Evolutionary conservation across 2,113 vertebrate genomes (phyloP).

Genomic region (Caloenas nicobarica): DNA sequence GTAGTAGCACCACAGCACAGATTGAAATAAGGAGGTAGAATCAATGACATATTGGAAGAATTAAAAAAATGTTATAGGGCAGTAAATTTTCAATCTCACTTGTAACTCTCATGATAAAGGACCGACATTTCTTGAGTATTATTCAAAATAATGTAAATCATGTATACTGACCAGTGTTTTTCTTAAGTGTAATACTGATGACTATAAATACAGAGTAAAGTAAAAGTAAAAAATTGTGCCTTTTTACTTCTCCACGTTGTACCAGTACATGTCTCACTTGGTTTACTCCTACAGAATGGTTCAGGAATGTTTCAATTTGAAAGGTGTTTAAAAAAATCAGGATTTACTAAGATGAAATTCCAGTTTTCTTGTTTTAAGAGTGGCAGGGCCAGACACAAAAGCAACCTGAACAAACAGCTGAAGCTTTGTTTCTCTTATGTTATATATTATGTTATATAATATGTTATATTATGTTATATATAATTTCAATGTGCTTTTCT

Average conservation of each 20-base stretch:
- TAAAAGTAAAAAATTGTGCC: background rate
- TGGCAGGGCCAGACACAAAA: background rate
- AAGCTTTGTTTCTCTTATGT: background rate
- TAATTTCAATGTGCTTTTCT: too few species aligned
- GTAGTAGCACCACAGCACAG: accelerated
- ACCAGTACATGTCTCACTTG: background rate
- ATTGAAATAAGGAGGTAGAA: background rate
- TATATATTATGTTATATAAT: too few species aligned
- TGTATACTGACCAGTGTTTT: background rate
- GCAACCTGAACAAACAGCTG: background rate
- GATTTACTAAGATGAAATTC: background rate
- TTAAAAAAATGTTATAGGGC: background rate
- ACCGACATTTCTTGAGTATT: background rate
- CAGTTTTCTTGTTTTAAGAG: background rate
- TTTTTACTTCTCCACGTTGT: background rate
- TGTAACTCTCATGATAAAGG: background rate
- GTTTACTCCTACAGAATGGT: background rate
- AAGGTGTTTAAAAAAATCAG: slow-evolving; percentile 20
- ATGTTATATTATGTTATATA: too few species aligned
- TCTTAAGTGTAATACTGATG: background rate
- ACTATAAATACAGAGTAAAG: background rate
- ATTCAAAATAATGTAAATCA: background rate
- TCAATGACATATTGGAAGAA: background rate
- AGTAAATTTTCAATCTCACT: background rate
- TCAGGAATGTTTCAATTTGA: slow-evolving; percentile 27